Percentiles rank a stretch among this genome's conserved stretches.
phyloP scores from a whole-genome alignment of 2,113 vertebrate genomes.

The Apodemus speciosus region DNA sequence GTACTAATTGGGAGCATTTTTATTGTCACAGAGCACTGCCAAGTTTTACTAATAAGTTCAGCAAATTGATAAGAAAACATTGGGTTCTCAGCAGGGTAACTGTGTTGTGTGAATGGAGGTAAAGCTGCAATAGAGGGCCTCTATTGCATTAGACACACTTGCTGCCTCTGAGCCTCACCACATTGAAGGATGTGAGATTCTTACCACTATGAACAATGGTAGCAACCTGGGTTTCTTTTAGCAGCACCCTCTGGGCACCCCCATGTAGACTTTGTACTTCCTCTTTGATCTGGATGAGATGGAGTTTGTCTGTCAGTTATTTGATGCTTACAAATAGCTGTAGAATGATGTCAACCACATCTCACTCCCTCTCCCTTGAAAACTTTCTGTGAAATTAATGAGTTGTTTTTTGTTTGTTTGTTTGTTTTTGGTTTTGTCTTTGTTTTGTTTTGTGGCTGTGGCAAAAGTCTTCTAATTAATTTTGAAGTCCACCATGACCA shows the following conservation, averaged over 20 bases:
- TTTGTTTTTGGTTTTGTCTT: no score
- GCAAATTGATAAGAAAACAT: not conserved
- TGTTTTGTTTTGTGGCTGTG: not conserved
- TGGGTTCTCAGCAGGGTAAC: not conserved
- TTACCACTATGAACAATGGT: not conserved
- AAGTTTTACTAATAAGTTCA: not conserved
- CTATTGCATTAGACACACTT: no score
- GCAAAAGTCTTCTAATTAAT: no score
- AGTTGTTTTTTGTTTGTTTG: no score
- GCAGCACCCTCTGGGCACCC: not conserved
- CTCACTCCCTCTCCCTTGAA: constrained; percentile 3
- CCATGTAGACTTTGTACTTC: not conserved
- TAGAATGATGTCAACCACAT: not conserved
- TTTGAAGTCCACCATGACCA: no score
- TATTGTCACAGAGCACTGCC: not conserved
- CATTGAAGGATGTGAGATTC: not conserved
- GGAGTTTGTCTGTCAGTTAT: not conserved
- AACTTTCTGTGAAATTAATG: constrained; percentile 44
- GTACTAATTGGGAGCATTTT: not conserved
- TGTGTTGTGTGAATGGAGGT: not conserved
- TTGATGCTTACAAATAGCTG: not conserved
- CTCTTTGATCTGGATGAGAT: constrained; percentile 2
- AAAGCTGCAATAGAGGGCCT: not conserved
- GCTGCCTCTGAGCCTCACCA: not conserved
- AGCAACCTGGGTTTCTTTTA: not conserved